Evolutionary conservation across 1,140 invertebrate genomes (phyloP).

Genomic region (Saccostrea glomerata): DNA sequence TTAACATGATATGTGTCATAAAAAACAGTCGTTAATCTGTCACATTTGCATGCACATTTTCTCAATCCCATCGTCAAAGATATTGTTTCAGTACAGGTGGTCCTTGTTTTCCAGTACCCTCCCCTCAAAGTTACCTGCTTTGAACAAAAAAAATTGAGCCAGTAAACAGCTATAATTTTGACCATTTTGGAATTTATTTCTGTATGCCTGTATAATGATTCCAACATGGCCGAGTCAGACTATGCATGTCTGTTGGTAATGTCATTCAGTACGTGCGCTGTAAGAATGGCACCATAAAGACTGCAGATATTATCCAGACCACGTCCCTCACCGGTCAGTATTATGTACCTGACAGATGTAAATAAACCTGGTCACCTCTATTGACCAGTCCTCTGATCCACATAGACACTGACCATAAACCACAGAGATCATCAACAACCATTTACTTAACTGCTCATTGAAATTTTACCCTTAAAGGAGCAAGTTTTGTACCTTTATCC

Average conservation of each 20-base stretch:
- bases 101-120: neutral
- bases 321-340: neutral
- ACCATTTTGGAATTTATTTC: constrained; percentile 4
- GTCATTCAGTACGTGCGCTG: neutral
- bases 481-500: no score
- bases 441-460: no score
- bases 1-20: neutral
- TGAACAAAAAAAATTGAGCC: neutral
- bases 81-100: neutral
- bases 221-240: neutral
- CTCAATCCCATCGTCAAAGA: neutral
- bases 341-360: neutral
- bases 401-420: neutral
- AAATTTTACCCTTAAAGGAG: no score
- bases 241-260: neutral
- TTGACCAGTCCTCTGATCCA: neutral
- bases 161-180: neutral
- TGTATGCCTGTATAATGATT: neutral
- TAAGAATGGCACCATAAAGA: neutral
- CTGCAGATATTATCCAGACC: neutral
- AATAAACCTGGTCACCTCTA: constrained; percentile 14
- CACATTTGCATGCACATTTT: neutral
- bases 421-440: no score
- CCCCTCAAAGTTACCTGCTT: neutral
- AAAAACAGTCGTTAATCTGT: neutral